These are phyloP conservation scores for Coecobrya sp. DNA, from an alignment of 2,888 invertebrate species.

Conservation along the genomic window DNA sequence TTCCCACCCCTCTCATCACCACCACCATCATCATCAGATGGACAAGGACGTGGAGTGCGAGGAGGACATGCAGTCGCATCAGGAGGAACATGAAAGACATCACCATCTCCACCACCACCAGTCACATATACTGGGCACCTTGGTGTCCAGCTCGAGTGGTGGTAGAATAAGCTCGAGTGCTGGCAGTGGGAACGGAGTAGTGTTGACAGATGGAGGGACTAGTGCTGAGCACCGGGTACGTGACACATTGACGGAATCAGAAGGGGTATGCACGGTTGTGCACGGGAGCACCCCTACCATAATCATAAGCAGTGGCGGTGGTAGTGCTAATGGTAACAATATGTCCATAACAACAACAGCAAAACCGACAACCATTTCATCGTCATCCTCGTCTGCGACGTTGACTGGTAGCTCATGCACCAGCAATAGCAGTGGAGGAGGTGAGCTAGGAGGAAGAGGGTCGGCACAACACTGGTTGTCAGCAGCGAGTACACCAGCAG, in stretches of 20 bases:
- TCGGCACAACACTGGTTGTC: conserved; percentile 79
- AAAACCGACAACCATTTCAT: conserved; percentile 59
- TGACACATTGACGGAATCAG: conserved; percentile 71
- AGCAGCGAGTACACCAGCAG: conserved; percentile 64
- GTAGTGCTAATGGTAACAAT: conserved; percentile 66
- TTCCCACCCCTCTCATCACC: conserved; percentile 60
- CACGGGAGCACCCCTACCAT: conserved; percentile 71
- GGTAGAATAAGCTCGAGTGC: conserved; percentile 55
- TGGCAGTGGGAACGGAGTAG: conserved; percentile 53
- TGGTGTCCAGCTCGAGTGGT: conserved; percentile 60
- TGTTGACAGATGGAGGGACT: conserved; percentile 76
- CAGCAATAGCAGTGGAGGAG: conserved; percentile 68
- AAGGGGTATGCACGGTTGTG: conserved; percentile 72
- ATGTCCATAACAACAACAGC: conserved; percentile 65
- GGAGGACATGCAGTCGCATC: conserved; percentile 58
- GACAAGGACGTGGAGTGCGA: conserved; percentile 65
- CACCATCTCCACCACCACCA: conserved; percentile 71
- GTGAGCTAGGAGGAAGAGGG: conserved; percentile 74
- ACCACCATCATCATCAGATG: conserved; percentile 48
- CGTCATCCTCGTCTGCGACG: conserved; percentile 69
- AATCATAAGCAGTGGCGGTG: conserved; percentile 71
- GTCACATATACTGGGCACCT: conserved; percentile 53
- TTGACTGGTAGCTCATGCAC: conserved; percentile 62
- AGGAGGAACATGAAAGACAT: conserved; percentile 75
- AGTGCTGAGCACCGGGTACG: conserved; percentile 68